Base-by-base conservation (phyloP, 2,113 vertebrate species). In the Hydrolagus affinis region DNA sequence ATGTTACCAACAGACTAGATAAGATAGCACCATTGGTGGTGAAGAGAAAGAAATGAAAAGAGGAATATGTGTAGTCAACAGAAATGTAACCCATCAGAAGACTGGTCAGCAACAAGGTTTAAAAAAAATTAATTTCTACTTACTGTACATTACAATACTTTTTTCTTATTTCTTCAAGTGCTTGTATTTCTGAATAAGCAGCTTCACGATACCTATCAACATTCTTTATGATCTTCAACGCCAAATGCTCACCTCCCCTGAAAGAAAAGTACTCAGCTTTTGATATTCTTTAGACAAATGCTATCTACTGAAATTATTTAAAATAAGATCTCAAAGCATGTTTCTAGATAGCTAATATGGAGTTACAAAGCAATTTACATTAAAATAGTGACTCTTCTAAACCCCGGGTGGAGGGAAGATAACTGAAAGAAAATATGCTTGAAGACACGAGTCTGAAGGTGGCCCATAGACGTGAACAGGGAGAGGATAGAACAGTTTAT, bases 141-240 rank as follows among this genome's bases (percentile, higher is more conserved):
- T 91, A 86, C 91, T 95, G 87, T 21, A 17, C 4, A 66, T 93
- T 93, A 86, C 90, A 91, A 90, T 98, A 96, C 69, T 96, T 94
- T 74, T 92, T 92, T 89, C 96, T 97, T 85, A 99, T 91, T 87
- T 97, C 95, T 75, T 96, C 94, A 88, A 99, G 92, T 78, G 98
- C 96, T 89, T 97, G 94, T 89, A 99, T 95, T 94, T 99, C 97
- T 89, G 97, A 97, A 89, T 94, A 92, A 72, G 97, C 97, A 86
- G 97, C 97, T 87, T 99, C 97, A 70, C 96, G 94, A 91, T 98
- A 99, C 89, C 95, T 95, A 89, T 95, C 95, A 90, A 98, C 94
- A 91, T 97, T 99, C 97, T 99, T 99, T 91, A 99, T 96, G 80
- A 99, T 98, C 96, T 99, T 99, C 93, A 99, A 92, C 88, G 97